A percentile compares a stretch with the other conserved stretches of the same genome.
These are phyloP conservation scores for Ophioderma brevispina DNA, from an alignment of 35 echinoderm and acorn worm species.

Conservation along the genomic window DNA sequence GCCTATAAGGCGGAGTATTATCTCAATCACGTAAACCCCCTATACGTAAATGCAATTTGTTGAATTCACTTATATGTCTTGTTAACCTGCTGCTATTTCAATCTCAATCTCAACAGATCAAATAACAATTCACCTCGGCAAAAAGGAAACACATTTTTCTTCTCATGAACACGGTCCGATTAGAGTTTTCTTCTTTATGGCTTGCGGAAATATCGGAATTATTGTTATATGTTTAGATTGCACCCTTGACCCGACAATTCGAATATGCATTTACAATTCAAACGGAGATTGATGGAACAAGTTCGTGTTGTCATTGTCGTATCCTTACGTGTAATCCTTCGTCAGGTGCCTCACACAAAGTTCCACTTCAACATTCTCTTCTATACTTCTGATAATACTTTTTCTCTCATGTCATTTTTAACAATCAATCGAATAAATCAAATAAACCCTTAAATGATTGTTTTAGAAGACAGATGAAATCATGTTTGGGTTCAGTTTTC, in stretches of 20 bases:
- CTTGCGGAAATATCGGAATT: constrained; percentile 1
- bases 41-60: background rate
- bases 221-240: constrained; percentile 11
- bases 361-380: background rate
- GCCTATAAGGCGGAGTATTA: background rate
- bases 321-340: background rate
- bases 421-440: constrained; percentile 4
- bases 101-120: background rate
- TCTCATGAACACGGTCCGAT: background rate
- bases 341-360: background rate
- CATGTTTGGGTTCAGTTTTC: no score
- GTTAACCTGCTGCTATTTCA: background rate
- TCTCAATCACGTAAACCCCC: background rate
- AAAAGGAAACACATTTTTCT: constrained; percentile 11
- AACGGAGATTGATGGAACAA: background rate
- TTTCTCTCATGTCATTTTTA: background rate
- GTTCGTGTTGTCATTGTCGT: background rate
- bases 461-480: background rate
- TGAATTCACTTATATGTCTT: background rate
- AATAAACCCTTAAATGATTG: background rate
- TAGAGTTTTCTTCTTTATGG: background rate
- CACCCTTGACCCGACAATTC: background rate
- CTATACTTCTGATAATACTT: background rate
- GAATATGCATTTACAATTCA: background rate
- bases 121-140: background rate